Conservation (phyloP, 2,113 vertebrate species). For the Canis aureus region DNA sequence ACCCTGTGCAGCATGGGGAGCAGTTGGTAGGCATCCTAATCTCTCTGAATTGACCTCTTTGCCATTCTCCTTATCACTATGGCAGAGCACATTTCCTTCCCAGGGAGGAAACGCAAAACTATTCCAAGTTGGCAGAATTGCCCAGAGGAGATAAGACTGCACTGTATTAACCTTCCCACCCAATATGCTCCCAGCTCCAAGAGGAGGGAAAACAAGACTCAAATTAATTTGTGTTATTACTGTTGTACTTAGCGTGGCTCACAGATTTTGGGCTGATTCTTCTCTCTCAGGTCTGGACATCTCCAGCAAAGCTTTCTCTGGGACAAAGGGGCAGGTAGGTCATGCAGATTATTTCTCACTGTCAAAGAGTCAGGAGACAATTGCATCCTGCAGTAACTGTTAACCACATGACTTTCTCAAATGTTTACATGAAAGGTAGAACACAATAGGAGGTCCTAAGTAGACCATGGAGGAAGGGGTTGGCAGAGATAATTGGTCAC, state of each 20-base stretch:
- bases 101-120: slow-evolving; percentile 47
- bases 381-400: background rate
- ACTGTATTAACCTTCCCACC: slow-evolving; percentile 67
- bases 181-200: background rate
- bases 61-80: slow-evolving; percentile 69
- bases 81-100: slow-evolving; percentile 65
- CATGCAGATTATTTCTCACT: slow-evolving; percentile 41
- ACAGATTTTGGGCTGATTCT: slow-evolving; percentile 37
- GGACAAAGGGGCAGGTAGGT: slow-evolving; percentile 17
- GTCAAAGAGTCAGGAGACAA: slow-evolving; percentile 12
- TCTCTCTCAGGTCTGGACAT: background rate
- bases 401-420: background rate
- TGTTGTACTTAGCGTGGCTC: slow-evolving; percentile 1
- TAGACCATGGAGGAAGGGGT: background rate
- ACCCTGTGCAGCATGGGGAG: background rate
- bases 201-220: slow-evolving; percentile 49
- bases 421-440: background rate
- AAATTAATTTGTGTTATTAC: slow-evolving; percentile 63
- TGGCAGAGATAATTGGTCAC: slow-evolving; percentile 15
- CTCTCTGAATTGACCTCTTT: slow-evolving; percentile 68
- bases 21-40: slow-evolving; percentile 44
- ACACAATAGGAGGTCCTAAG: background rate
- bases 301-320: slow-evolving; percentile 5
- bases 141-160: slow-evolving; percentile 49
- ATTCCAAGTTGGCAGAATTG: background rate